Conservation (phyloP, 30 jellyfish, hydroid and myxozoan genomes). For the Hydra vulgaris region DNA sequence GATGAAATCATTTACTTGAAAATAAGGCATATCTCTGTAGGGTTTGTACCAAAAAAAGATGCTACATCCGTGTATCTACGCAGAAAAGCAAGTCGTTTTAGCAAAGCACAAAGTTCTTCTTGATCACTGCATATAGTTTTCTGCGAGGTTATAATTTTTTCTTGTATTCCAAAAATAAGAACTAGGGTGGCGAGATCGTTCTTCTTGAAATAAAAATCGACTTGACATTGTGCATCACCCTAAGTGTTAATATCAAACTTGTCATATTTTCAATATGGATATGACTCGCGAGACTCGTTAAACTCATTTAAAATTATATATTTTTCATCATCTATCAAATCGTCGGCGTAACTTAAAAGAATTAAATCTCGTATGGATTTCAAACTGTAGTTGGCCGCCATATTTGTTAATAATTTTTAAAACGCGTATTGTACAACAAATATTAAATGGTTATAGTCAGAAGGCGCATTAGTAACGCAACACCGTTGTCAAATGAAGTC, state of each 20-base stretch:
- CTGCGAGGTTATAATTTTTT: constrained; percentile 1
- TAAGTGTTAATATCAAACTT: too few species aligned
- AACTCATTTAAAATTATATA: neutral
- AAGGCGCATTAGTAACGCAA: too few species aligned
- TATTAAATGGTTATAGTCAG: too few species aligned
- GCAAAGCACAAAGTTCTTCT: neutral
- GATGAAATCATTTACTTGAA: neutral
- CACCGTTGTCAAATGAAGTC: too few species aligned
- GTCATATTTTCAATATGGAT: too few species aligned
- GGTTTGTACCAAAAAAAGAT: neutral
- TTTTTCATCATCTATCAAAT: neutral
- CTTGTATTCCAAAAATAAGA: constrained; percentile 11
- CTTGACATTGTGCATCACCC: constrained; percentile 1
- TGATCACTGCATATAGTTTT: neutral
- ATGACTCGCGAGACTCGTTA: too few species aligned
- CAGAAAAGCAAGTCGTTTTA: constrained; percentile 1
- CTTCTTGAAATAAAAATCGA: neutral
- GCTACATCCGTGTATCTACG: neutral
- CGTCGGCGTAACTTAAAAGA: constrained; percentile 5
- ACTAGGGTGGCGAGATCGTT: constrained; percentile 2
- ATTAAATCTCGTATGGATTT: neutral
- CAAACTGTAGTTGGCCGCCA: too few species aligned
- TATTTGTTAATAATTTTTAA: neutral
- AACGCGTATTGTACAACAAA: too few species aligned
- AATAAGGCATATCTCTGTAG: neutral